phyloP scores from a whole-genome alignment of 2,113 vertebrate species.

The Takifugu bimaculatus region DNA sequence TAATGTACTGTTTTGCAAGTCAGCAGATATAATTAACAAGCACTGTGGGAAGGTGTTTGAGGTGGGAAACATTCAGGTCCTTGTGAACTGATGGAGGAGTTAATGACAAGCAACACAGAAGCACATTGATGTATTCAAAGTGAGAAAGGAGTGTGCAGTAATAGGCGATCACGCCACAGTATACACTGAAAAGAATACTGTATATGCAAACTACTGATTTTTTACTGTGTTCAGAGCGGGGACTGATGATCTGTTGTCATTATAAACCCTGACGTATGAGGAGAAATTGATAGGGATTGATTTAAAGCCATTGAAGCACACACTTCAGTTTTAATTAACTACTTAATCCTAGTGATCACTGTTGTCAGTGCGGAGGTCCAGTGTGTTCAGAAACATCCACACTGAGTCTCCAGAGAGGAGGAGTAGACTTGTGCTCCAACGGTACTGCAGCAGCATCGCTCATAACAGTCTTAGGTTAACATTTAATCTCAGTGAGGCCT shows the following conservation, averaged over 20 bases:
- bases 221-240: no score
- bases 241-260: neutral
- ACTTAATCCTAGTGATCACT: slow-evolving; percentile 18
- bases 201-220: no score
- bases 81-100: no score
- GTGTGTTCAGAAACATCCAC: slow-evolving; percentile 7
- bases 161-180: no score
- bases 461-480: slow-evolving; percentile 25
- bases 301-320: slow-evolving; percentile 23
- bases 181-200: no score
- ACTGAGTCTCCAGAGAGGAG: neutral
- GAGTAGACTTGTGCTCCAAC: neutral
- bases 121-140: no score
- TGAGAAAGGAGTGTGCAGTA: no score
- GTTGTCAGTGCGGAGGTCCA: neutral
- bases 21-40: no score
- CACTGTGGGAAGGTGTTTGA: no score
- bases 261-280: neutral
- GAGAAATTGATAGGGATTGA: slow-evolving; percentile 8
- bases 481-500: slow-evolving; percentile 55
- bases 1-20: no score
- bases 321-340: slow-evolving; percentile 24
- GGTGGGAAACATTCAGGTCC: no score
- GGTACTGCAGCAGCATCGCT: slow-evolving; percentile 19
- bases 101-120: no score